Conservation (phyloP, 2,797 vertebrate species). For the Notamacropus eugenii region DNA sequence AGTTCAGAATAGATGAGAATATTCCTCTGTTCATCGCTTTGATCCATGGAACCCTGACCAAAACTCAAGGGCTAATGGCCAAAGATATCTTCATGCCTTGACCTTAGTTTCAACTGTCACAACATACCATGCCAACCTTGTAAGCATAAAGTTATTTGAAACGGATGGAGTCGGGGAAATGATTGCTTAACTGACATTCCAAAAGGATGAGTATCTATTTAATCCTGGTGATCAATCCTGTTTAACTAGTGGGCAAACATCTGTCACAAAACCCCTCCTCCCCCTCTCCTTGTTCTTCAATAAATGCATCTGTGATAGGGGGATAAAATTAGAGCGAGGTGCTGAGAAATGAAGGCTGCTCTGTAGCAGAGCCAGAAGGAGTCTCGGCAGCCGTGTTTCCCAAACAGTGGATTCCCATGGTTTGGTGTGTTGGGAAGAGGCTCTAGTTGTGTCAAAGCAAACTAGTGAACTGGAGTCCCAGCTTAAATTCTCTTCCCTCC, state of each 20-base stretch:
- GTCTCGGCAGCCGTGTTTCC: no score
- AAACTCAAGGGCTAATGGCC: not conserved
- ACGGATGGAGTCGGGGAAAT: not conserved
- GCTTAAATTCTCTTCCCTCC: not conserved
- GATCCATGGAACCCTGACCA: constrained; percentile 21
- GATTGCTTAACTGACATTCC: not conserved
- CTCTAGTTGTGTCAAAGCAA: not conserved
- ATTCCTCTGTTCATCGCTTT: not conserved
- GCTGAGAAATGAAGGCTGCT: not conserved
- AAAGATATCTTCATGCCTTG: not conserved
- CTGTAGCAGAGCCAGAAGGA: not conserved
- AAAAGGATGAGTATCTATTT: not conserved
- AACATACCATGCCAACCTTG: fast-evolving
- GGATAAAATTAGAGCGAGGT: not conserved
- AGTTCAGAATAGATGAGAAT: not conserved
- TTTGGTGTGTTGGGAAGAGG: not conserved
- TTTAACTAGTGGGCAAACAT: constrained; percentile 7
- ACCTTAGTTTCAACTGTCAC: not conserved
- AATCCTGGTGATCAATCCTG: not conserved
- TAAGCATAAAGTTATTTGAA: not conserved
- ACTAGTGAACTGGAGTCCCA: not conserved
- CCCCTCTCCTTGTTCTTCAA: not conserved
- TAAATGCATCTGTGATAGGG: not conserved
- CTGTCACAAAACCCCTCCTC: not conserved
- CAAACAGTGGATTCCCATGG: no score